Percentiles rank a stretch among this genome's conserved stretches.
These are phyloP conservation scores for Mythimna lalbum DNA, from an alignment of 2,888 invertebrate genomes.

Conservation along the genomic window DNA sequence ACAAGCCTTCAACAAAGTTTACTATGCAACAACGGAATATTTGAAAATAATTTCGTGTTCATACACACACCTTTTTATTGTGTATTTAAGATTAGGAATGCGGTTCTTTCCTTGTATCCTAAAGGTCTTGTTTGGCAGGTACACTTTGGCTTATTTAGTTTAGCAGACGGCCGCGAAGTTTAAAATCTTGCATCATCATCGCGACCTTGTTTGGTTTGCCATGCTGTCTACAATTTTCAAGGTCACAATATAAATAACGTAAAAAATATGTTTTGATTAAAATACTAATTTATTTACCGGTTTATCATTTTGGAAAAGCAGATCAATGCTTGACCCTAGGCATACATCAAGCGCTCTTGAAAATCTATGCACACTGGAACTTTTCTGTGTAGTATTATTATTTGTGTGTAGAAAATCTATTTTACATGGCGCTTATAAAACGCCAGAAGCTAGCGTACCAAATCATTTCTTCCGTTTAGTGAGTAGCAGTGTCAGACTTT, in stretches of 20 bases:
- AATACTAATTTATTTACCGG: background rate
- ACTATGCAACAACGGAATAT: too few species aligned
- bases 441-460: too few species aligned
- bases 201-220: background rate
- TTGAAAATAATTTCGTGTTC: too few species aligned
- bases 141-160: background rate
- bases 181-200: conserved; percentile 3
- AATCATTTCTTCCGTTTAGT: too few species aligned
- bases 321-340: too few species aligned
- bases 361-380: background rate
- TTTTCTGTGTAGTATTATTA: too few species aligned
- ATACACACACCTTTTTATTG: too few species aligned
- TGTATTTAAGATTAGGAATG: background rate
- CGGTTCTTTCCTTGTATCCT: conserved; percentile 5
- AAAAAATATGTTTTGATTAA: background rate
- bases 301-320: background rate
- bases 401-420: too few species aligned
- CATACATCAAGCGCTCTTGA: background rate
- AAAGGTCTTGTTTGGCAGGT: background rate
- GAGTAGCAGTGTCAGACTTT: too few species aligned
- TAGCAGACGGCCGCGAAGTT: background rate
- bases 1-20: too few species aligned
- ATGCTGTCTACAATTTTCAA: background rate
- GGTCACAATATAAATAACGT: background rate
- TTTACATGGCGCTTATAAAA: too few species aligned